Percentiles rank a stretch among this genome's conserved stretches.
These are phyloP conservation scores for Mormyrus lacerda DNA, from an alignment of 2,113 vertebrate genomes.

Conservation along the genomic window DNA sequence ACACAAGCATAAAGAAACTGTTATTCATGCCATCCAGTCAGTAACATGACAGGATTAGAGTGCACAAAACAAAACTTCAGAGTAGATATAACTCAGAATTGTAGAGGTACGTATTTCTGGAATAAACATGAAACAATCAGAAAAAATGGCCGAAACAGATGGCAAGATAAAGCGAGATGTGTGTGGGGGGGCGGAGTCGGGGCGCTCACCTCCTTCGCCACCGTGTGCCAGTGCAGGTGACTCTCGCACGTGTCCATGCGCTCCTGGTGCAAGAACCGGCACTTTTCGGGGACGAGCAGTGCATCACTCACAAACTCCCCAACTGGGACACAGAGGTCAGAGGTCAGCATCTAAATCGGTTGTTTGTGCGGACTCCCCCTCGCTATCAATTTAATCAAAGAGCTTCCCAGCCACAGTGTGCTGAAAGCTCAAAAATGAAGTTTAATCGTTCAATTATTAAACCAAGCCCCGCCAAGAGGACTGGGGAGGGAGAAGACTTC, in stretches of 20 bases:
- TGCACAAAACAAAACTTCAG: not conserved
- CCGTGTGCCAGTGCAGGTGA: conserved; percentile 97
- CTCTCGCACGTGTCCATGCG: conserved; percentile 96
- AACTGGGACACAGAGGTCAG: conserved; percentile 62
- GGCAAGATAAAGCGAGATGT: not conserved
- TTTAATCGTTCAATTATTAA: not conserved
- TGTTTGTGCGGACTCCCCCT: not conserved
- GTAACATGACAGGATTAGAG: not conserved
- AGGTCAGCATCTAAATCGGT: not conserved
- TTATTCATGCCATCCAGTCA: not conserved
- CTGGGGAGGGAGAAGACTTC: not conserved
- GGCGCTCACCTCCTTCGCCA: conserved; percentile 85
- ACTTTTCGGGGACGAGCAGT: conserved; percentile 96
- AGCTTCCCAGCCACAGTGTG: not conserved
- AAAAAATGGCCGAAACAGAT: not conserved
- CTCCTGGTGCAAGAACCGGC: conserved; percentile 97
- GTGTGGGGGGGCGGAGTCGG: not conserved
- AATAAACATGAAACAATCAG: not conserved
- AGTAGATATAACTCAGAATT: not conserved
- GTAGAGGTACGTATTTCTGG: not conserved
- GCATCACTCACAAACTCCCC: conserved; percentile 97
- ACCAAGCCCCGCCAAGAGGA: not conserved
- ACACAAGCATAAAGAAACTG: not conserved
- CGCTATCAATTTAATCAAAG: not conserved
- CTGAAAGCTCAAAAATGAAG: not conserved